Percentiles rank a stretch among this genome's conserved stretches.
Conservation (phyloP, 2,113 vertebrate genomes). For the Elephas maximus region DNA sequence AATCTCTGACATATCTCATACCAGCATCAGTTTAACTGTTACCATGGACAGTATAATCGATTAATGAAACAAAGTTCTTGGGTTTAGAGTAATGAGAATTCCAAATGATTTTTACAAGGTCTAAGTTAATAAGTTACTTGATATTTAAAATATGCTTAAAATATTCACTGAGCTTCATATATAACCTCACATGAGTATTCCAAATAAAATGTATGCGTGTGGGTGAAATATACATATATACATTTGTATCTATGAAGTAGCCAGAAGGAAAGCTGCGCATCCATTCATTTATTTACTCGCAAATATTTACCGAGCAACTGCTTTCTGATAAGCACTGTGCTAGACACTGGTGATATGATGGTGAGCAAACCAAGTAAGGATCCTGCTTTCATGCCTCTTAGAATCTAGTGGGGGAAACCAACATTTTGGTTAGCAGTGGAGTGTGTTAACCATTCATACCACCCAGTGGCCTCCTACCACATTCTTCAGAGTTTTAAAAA, state of each 20-base stretch:
- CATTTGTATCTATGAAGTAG: not conserved
- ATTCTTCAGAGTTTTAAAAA: conserved; percentile 3
- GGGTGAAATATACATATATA: not conserved
- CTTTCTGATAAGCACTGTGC: not conserved
- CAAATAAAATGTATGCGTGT: not conserved
- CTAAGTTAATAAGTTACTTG: not conserved
- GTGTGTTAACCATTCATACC: not conserved
- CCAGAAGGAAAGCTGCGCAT: not conserved
- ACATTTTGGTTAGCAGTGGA: not conserved
- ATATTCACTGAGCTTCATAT: not conserved
- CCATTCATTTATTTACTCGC: not conserved
- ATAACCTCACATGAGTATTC: not conserved
- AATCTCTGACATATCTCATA: not conserved
- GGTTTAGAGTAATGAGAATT: not conserved
- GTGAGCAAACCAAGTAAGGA: not conserved
- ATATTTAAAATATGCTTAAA: conserved; percentile 28
- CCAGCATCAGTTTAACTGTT: not conserved
- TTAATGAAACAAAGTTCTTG: not conserved
- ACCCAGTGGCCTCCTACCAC: not conserved
- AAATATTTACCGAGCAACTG: not conserved
- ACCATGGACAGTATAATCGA: not conserved
- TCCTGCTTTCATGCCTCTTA: not conserved
- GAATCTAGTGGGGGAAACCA: accelerated
- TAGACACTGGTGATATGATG: not conserved
- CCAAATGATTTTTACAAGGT: not conserved